phyloP scores from a whole-genome alignment of 1,140 invertebrate species.

The Philaenus spumarius region DNA sequence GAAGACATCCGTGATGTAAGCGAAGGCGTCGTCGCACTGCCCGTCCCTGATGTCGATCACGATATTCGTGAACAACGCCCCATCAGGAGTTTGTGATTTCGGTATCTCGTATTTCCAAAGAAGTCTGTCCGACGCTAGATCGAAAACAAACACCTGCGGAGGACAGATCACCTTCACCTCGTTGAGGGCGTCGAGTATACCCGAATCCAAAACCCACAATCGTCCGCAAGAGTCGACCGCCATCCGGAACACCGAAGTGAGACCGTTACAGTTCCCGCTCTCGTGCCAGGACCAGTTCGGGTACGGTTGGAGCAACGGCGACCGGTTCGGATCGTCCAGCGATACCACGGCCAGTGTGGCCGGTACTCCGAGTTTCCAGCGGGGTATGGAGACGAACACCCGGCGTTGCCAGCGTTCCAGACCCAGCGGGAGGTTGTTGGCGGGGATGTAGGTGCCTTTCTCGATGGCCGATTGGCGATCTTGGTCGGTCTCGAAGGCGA shows the following conservation, averaged over 20 bases:
- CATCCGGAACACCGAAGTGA: constrained; percentile 72
- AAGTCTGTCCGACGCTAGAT: constrained; percentile 54
- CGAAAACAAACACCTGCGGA: constrained; percentile 65
- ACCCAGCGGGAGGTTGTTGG: constrained; percentile 66
- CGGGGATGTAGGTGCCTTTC: constrained; percentile 50
- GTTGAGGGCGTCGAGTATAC: constrained; percentile 60
- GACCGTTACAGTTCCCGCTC: constrained; percentile 48
- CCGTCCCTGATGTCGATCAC: constrained; percentile 54
- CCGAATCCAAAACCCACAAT: constrained; percentile 69
- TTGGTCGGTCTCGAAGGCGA: constrained; percentile 24
- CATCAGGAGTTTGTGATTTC: constrained; percentile 45
- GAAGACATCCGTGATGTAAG: constrained; percentile 70
- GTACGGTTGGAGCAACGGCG: constrained; percentile 60
- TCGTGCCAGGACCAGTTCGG: constrained; percentile 65
- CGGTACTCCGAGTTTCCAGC: constrained; percentile 73
- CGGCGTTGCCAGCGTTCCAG: constrained; percentile 53
- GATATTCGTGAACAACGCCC: constrained; percentile 67
- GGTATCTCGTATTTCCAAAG: constrained; percentile 56
- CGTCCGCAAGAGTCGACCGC: constrained; percentile 59
- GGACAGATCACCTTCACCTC: constrained; percentile 61
- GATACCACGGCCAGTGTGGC: constrained; percentile 49
- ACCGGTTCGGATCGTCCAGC: constrained; percentile 38
- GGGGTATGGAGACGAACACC: constrained; percentile 59
- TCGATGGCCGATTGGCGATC: constrained; percentile 35
- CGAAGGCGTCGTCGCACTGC: constrained; percentile 57